Base-by-base conservation (phyloP, 2,113 vertebrate genomes). In the Lepus timidus region DNA sequence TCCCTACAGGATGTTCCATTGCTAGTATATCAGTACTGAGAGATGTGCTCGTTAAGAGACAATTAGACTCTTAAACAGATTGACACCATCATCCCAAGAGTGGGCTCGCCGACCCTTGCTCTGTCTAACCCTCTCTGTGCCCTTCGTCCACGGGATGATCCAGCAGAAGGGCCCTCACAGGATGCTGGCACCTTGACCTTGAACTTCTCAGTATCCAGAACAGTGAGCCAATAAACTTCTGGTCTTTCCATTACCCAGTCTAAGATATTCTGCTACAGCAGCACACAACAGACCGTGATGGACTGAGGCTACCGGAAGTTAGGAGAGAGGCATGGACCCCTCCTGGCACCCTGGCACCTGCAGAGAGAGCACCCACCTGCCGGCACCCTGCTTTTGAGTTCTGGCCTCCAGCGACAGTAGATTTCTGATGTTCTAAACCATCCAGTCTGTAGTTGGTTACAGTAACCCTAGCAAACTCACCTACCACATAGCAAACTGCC, bases 321-420 rank as follows among this genome's bases (percentile, higher is more conserved):
- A 1, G 29, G 19, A 14, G 23, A 8, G 1, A 16, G 74, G 14
- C 11, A 5, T 39, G 9, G n/a, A 36, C 5, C n/a, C 12, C 36
- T 39, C 27, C 14, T 0, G 1, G 70, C 9, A n/a, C 52, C 27
- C 20, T 0, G 1, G 70, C 9, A n/a, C 52, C 33, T 31, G 23
- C 36, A 22, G 70, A 44, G 29, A 12, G 19, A 31, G 10, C 19
- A 2, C 1, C 19, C 12, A 67, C 29, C 25, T 22, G 31, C 81
- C 44, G 49, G 39, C 49, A 74, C 17, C 19, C 16, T 82, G 19
- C 23, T 1, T 36, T 90, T 75, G 61, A 61, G 58, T 75, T 61
- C 67, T 23, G 61, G 36, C n/a, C 62, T 82, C 87, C 17, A 31
- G 51, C 33, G 61, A 33, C 61, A 76, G 68, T 9, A 9, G 31